Percentiles rank a stretch among this genome's conserved stretches.
Conservation (phyloP, 1,140 invertebrate genomes). For the Homarus americanus region DNA sequence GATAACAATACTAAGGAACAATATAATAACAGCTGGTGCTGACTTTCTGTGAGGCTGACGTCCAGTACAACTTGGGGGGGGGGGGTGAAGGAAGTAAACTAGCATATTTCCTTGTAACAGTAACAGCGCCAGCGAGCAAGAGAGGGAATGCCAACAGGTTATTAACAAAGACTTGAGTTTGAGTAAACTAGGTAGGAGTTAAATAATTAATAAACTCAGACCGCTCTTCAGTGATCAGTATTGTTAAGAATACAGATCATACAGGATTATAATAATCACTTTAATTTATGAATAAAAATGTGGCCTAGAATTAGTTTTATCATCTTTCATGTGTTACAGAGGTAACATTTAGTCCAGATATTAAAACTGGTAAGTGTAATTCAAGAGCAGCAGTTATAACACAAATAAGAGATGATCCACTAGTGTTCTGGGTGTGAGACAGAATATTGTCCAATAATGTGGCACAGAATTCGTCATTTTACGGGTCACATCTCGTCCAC, state of each 20-base stretch:
- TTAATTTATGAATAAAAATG: too few species aligned
- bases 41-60: neutral
- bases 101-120: neutral
- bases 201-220: neutral
- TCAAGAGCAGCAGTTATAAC: neutral
- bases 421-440: neutral
- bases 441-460: neutral
- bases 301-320: too few species aligned
- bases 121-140: neutral
- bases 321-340: too few species aligned
- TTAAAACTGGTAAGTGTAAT: neutral
- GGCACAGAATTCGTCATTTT: neutral
- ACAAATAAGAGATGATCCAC: too few species aligned
- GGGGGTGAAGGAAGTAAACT: neutral
- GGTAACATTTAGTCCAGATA: neutral
- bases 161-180: too few species aligned
- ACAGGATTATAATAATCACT: too few species aligned
- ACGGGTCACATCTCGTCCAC: neutral
- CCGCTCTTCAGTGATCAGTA: neutral
- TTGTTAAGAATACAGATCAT: neutral
- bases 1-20: constrained; percentile 1
- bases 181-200: neutral
- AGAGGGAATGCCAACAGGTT: neutral
- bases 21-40: neutral
- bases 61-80: neutral